Evolutionary conservation across 2,113 vertebrate genomes (phyloP).

Genomic region (Myrmecophaga tridactyla): DNA sequence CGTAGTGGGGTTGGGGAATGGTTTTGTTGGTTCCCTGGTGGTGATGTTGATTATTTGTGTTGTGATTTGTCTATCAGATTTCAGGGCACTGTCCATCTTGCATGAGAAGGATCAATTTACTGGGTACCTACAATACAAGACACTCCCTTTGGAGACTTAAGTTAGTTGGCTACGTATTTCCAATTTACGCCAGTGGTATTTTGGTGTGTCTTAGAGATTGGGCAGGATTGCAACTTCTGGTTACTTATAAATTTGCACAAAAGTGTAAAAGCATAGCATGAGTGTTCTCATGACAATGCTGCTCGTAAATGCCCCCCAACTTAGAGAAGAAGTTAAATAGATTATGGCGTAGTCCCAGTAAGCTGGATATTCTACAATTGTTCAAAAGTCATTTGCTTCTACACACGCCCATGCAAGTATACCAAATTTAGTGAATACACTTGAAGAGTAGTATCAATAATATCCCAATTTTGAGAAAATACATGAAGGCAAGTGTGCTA

Average conservation of each 20-base stretch:
- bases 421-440: neutral
- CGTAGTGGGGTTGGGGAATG: neutral
- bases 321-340: no score
- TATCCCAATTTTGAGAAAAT: neutral
- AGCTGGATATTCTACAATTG: no score
- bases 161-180: neutral
- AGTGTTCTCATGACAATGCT: neutral
- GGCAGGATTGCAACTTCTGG: neutral
- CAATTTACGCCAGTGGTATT: neutral
- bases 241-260: neutral
- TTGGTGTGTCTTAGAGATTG: neutral
- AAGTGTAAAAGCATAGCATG: neutral
- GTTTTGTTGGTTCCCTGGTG: neutral
- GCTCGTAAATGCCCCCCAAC: no score
- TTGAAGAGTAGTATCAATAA: neutral
- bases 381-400: neutral
- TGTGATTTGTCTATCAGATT: neutral
- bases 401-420: neutral
- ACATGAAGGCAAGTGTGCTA: neutral
- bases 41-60: neutral
- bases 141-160: neutral
- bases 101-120: neutral
- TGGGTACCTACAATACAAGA: neutral
- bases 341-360: rapidly evolving
- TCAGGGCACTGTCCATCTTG: no score